These are phyloP conservation scores for Nipponacmea schrenckii DNA, from an alignment of 2,888 invertebrate species.

Conservation along the genomic window DNA sequence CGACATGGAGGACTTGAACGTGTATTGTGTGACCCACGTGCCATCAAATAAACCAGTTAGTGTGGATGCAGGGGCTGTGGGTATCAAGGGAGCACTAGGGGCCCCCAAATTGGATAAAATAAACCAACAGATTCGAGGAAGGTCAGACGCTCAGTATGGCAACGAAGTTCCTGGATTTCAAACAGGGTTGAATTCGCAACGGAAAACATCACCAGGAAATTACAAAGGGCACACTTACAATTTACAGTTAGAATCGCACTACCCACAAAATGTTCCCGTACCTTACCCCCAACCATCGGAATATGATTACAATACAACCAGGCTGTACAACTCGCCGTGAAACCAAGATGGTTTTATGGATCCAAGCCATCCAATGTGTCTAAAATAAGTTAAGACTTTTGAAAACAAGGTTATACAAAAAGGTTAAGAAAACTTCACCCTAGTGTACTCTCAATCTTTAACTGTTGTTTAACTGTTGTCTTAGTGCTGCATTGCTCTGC, in stretches of 20 bases:
- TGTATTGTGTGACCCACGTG: slow-evolving; percentile 51
- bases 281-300: slow-evolving; percentile 34
- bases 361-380: too few relatives aligned
- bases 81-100: slow-evolving; percentile 43
- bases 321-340: too few relatives aligned
- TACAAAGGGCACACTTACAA: slow-evolving; percentile 15
- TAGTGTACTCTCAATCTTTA: too few relatives aligned
- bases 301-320: too few relatives aligned
- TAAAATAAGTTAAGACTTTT: too few relatives aligned
- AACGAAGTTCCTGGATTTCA: neutral
- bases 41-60: slow-evolving; percentile 39
- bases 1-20: slow-evolving; percentile 45
- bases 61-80: slow-evolving; percentile 42
- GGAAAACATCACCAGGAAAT: neutral
- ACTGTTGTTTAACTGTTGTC: too few relatives aligned
- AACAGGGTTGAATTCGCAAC: slow-evolving; percentile 6
- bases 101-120: slow-evolving; percentile 42
- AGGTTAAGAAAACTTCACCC: too few relatives aligned
- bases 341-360: too few relatives aligned
- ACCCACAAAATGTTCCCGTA: slow-evolving; percentile 42
- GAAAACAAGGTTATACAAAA: too few relatives aligned
- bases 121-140: slow-evolving; percentile 48
- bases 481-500: too few relatives aligned
- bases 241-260: slow-evolving; percentile 25
- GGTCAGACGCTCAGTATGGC: slow-evolving; percentile 32